phyloP scores from a whole-genome alignment of 2,888 invertebrate genomes.

The Tenodera sinensis region DNA sequence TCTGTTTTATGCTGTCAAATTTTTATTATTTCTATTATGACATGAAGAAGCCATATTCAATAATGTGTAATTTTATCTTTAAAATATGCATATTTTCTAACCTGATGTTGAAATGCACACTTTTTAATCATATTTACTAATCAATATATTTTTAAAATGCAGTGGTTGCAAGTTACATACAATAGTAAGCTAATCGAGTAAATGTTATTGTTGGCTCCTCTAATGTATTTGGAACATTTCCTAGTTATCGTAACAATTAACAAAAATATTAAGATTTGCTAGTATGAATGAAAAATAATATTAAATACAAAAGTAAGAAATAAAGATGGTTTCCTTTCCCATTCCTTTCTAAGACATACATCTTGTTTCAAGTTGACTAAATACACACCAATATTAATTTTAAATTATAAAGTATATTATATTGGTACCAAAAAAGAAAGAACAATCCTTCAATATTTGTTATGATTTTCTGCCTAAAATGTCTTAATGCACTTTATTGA shows the following conservation, averaged over 20 bases:
- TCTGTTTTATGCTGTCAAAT: too few species aligned
- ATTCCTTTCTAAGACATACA: not conserved
- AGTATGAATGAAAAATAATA: not conserved
- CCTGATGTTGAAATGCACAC: too few species aligned
- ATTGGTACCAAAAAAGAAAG: too few species aligned
- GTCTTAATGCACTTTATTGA: too few species aligned
- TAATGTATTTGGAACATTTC: not conserved
- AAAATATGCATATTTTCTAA: too few species aligned
- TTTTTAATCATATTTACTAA: too few species aligned
- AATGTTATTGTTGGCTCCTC: not conserved
- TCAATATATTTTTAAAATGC: not conserved
- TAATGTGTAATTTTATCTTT: too few species aligned
- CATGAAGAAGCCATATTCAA: too few species aligned
- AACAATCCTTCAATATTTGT: too few species aligned
- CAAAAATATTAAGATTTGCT: not conserved
- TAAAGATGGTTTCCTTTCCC: not conserved
- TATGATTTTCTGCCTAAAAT: too few species aligned
- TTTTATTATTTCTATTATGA: too few species aligned
- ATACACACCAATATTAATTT: not conserved
- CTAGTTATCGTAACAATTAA: not conserved
- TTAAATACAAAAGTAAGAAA: not conserved
- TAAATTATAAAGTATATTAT: not conserved
- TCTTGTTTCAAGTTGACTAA: not conserved
- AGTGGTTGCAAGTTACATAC: not conserved
- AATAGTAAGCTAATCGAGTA: not conserved